phyloP scores from a whole-genome alignment of 2,888 invertebrate genomes.

The Allacma fusca region DNA sequence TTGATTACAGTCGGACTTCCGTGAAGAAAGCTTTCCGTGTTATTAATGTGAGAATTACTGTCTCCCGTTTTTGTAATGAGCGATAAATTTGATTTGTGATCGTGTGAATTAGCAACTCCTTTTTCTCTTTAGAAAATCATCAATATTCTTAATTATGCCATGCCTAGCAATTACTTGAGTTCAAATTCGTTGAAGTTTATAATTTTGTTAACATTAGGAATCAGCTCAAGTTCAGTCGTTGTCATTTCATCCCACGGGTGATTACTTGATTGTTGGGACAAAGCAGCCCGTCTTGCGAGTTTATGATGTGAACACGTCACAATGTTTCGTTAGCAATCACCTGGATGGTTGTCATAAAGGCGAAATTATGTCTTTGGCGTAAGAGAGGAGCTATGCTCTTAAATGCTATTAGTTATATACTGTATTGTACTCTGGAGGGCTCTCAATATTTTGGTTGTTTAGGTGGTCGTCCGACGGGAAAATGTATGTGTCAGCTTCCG shows the following conservation, averaged over 20 bases:
- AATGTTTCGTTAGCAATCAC: conserved; percentile 93
- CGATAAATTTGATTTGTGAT: conserved; percentile 22
- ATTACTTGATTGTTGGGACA: conserved; percentile 92
- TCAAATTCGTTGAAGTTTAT: too few species aligned
- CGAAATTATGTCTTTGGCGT: conserved; percentile 71
- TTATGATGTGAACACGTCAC: conserved; percentile 94
- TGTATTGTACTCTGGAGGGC: too few species aligned
- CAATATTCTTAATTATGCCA: too few species aligned
- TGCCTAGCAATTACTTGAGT: too few species aligned
- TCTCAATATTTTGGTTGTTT: background rate
- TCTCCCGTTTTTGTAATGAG: background rate
- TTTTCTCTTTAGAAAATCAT: too few species aligned
- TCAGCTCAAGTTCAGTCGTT: conserved; percentile 89
- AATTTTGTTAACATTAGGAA: conserved; percentile 70
- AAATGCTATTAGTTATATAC: too few species aligned
- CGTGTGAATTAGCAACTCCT: background rate
- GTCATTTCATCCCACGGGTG: conserved; percentile 94
- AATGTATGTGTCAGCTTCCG: conserved; percentile 83
- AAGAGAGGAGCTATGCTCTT: conserved; percentile 43
- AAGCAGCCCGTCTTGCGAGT: conserved; percentile 88
- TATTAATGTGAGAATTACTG: conserved; percentile 78
- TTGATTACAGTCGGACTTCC: conserved; percentile 97
- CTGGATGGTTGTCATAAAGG: conserved; percentile 79
- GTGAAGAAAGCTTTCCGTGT: conserved; percentile 98
- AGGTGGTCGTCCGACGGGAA: conserved; percentile 75